Evolutionary conservation across 2,113 vertebrate species (phyloP).

Genomic region (Perca schrenkii): DNA sequence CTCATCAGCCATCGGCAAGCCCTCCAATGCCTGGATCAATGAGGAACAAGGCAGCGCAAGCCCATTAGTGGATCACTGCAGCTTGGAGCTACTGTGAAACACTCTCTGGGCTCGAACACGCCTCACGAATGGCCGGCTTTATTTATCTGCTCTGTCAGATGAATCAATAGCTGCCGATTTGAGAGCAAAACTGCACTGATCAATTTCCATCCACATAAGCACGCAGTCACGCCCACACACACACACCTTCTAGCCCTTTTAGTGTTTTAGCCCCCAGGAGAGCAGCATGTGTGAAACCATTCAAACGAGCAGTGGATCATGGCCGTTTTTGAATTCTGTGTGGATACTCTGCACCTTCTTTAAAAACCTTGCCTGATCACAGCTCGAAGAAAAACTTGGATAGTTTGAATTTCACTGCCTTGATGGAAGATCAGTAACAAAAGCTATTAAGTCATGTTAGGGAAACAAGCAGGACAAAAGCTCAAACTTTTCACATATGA

Average conservation of each 20-base stretch:
- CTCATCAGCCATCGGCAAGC: slow-evolving; percentile 62
- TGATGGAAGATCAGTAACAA: slow-evolving; percentile 16
- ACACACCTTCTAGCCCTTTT: slow-evolving; percentile 8
- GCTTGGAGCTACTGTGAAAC: slow-evolving; percentile 59
- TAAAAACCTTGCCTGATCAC: slow-evolving; percentile 17
- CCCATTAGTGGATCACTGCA: slow-evolving; percentile 74
- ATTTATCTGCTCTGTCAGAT: slow-evolving; percentile 77
- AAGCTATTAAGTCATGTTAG: slow-evolving; percentile 30
- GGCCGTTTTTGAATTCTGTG: not conserved
- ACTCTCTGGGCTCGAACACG: slow-evolving; percentile 13
- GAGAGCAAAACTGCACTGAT: slow-evolving; percentile 65
- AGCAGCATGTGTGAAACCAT: slow-evolving; percentile 10
- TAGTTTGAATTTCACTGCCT: slow-evolving; percentile 42
- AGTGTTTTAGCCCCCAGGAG: not conserved
- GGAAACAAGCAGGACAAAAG: slow-evolving; percentile 13
- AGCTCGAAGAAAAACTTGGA: slow-evolving; percentile 31
- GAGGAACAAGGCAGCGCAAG: slow-evolving; percentile 64
- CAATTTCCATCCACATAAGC: slow-evolving; percentile 31
- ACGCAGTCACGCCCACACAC: slow-evolving; percentile 17
- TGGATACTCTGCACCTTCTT: slow-evolving; percentile 4
- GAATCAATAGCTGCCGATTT: slow-evolving; percentile 80
- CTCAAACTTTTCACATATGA: not conserved
- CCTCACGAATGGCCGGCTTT: slow-evolving; percentile 58
- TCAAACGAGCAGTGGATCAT: slow-evolving; percentile 21
- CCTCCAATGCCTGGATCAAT: slow-evolving; percentile 69